Evolutionary conservation across 2,113 vertebrate species (phyloP), one percentile per base, ranked within the genome.

Genomic region (Connochaetes taurinus): DNA sequence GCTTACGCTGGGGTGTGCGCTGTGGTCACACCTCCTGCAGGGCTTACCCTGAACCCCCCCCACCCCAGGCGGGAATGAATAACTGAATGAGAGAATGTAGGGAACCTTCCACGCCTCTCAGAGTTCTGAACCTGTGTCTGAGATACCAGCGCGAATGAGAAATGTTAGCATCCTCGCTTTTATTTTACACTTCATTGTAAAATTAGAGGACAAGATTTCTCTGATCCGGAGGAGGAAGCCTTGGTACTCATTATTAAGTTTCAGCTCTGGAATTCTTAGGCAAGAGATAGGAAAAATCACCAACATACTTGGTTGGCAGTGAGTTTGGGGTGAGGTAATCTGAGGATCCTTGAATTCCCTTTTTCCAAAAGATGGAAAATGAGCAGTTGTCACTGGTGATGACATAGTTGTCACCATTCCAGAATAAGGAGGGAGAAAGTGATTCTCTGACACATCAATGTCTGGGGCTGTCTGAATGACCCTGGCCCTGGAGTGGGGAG

Each of bases 321-420:
- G 52, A 71, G n/a, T 83, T 95, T 93, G 62, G 43, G n/a, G 25
- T 87, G 52, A 93, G 11, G 55, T 74, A 89, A 95, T 78, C 58
- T 67, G 83, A 93, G 27, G 17, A 87, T 83, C 82, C 58, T 94
- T 74, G 0, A 43, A 71, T 53, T 95, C 50, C 47, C 21, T 16
- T 92, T 94, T 91, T 60, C 40, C 58, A 95, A 82, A 87, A 53
- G 74, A 62, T 89, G 78, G 62, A 94, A 93, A 94, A 76, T 91
- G 55, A 82, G 40, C 62, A 9, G 19, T 62, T 87, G 47, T 78
- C 27, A 33, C 14, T 89, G 80, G 17, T 94, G 52, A 96, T 85
- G 64, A 53, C 52, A 62, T 55, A 87, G 43, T 80, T 93, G 19
- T 88, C 14, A 3, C 57, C n/a, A 45, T 31, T 95, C 80, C 36